Evolutionary conservation across 2,888 invertebrate genomes (phyloP), one percentile per base, ranked within the genome.

Genomic region (Hybos culiciformis): DNA sequence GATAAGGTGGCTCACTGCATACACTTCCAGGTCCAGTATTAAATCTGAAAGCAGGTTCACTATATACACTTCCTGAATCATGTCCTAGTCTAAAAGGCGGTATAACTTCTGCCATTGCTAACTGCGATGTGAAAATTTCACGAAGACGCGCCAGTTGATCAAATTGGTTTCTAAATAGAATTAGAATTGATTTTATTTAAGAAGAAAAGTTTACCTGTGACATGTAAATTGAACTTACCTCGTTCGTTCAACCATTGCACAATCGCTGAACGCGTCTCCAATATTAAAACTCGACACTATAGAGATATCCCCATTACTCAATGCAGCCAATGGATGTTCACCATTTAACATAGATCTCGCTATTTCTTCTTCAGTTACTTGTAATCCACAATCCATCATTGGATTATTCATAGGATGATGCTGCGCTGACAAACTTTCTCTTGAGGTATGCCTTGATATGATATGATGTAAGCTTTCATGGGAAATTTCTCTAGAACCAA

Each of bases 291-390:
- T 90, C 24, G 91, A 90, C 8, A 90, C 86, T 17, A 87, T 81
- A 6, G 90, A 90, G 50, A 92, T 71, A 65, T 90, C 90, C 69
- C 91, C 90, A 67, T 90, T 86, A 57, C 91, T 91, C 33, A 92
- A 72, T 54, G 90, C 84, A 52, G 90, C 73, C 39, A 92, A 68
- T 1, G 91, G 91, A 71, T 92, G 91, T 58, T 84, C 85, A 48
- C 82, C 78, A 42, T 63, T 47, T 46, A 1, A 7, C 84, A 88
- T 87, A 55, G 87, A 86, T 42, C 80, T 72, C 5, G 87, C 86
- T 48, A 92, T 91, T 59, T 92, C 91, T 67, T 91, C 91, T 68
- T 92, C 91, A 6, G 88, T 91, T 41, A 88, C 88, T 71, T 91
- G 91, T 42, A 90, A 71, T 54, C 88, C 90, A 46, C 77, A 80